Base-by-base conservation (phyloP, 2,888 invertebrate genomes). In the Phragmatobia fuliginosa region DNA sequence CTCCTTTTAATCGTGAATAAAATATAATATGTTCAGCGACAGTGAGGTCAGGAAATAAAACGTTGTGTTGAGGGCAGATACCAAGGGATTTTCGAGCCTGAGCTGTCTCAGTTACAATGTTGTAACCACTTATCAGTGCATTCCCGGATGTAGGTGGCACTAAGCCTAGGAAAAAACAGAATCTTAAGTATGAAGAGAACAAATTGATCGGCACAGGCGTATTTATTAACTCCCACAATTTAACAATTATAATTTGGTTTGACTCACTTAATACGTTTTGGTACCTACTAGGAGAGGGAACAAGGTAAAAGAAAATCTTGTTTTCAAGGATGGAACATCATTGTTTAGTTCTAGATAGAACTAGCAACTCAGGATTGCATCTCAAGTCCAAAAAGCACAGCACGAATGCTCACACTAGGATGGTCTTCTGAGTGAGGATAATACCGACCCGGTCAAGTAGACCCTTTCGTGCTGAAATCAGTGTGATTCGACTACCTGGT, bases 11-110 rank as follows among this genome's bases (percentile, higher is more conserved):
- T 83, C 96, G 96, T 72, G 97, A 97, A 87, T 97, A 98, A 92
- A 98, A 98, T 78, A 96, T 95, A 58, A 98, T 96, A 89, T 99
- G 98, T 89, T 99, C 98, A 18, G 96, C 95, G 8, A 98, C 98
- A 0, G 98, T 98, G 66, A 98, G 94, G 76, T 97, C 97, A 59
- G 97, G 97, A 89, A 98, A 98, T 28, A 98, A 94, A 3, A 98
- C 97, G 92, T 98, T 98, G 89, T 98, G 97, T 85, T 98, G 98
- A 0, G 98, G 98, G 91, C 98, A 98, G 36, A 98, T 95, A 1
- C 98, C 98, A 52, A 98, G 92, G 49, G 97, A 97, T 77, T 95
- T 95, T n/a, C 98, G 96, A 0, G 97, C 97, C 16, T 93, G 94
- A 28, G 95, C 93, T 67, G 97, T 97, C 80, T 98, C 96, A 0